Base-by-base conservation (phyloP, 2,888 invertebrate species). In the Coelinius sp. region DNA sequence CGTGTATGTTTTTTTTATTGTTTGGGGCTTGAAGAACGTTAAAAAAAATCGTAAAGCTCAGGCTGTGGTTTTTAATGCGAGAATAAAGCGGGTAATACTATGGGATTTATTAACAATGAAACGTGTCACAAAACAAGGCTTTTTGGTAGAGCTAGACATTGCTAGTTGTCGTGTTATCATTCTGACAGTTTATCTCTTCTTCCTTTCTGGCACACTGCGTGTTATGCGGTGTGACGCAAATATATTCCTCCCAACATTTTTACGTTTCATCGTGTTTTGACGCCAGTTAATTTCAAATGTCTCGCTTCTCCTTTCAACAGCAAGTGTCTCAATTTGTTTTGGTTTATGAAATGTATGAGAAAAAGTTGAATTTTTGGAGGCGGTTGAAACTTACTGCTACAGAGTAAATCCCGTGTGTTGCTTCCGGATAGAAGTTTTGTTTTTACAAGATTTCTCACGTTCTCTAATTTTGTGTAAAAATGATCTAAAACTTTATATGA, bases 151-250 rank as follows among this genome's bases (percentile, higher is more conserved):
- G 17, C 22, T 70, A 64, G 38, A 53, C 20, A 53, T 53, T 38
- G 25, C 22, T 12, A 8, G 10, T 24, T n/a, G 27, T n/a, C 22
- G 46, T 65, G 62, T 62, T 35, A 44, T 25, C 31, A 20, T 44
- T 44, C 53, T 56, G 70, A 70, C 70, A 56, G 38, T 56, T 27
- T 41, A 24, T 24, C 27, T 49, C n/a, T n/a, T 14, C 27, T 63
- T 22, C 49, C 31, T 12, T 14, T 24, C 10, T 52, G 25, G 64
- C 41, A 41, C 38, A 65, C 41, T 65, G 41, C n/a, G 49, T 70
- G 70, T 70, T 44, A 53, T 24, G 44, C 46, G 31, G 59, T 22
- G 17, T 70, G 65, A 56, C 65, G 56, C 64, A 65, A 56, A 38
- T 70, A 49, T 64, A 53, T 70, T 41, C 49, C 24, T 17, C 17